Percentiles rank a stretch among this genome's conserved stretches.
Evolutionary conservation across 53 echinoderm and acorn worm genomes (phyloP).

Genomic region (Glandiceps talaboti): DNA sequence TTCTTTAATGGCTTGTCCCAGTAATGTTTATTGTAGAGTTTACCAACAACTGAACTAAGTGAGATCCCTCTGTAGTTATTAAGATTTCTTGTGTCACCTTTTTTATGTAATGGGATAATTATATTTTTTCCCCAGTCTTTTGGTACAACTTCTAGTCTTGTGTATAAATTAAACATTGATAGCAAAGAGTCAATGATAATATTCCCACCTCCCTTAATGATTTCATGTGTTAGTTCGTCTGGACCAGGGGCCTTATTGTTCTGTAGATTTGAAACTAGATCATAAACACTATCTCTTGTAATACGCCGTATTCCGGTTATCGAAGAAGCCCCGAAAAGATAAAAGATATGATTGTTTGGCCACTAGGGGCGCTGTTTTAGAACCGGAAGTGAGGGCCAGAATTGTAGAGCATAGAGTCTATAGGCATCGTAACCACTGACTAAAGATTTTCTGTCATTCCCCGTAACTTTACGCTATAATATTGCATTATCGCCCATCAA

Average conservation of each 20-base stretch:
- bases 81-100: not conserved
- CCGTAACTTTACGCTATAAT: too few species aligned
- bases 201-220: not conserved
- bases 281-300: not conserved
- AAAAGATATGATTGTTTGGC: too few species aligned
- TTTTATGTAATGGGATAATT: not conserved
- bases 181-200: not conserved
- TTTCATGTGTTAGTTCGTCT: not conserved
- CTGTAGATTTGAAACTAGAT: not conserved
- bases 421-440: too few species aligned
- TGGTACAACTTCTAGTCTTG: not conserved
- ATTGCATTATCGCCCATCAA: too few species aligned
- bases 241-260: not conserved
- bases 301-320: too few species aligned
- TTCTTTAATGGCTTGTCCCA: too few species aligned
- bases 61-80: not conserved
- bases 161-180: not conserved
- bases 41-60: not conserved
- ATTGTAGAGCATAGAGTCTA: too few species aligned
- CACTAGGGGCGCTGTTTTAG: too few species aligned
- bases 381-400: too few species aligned
- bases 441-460: too few species aligned
- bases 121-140: not conserved
- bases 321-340: too few species aligned
- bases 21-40: too few species aligned